These are phyloP conservation scores for Aphidius colemani DNA, from an alignment of 2,888 invertebrate genomes.

Conservation along the genomic window DNA sequence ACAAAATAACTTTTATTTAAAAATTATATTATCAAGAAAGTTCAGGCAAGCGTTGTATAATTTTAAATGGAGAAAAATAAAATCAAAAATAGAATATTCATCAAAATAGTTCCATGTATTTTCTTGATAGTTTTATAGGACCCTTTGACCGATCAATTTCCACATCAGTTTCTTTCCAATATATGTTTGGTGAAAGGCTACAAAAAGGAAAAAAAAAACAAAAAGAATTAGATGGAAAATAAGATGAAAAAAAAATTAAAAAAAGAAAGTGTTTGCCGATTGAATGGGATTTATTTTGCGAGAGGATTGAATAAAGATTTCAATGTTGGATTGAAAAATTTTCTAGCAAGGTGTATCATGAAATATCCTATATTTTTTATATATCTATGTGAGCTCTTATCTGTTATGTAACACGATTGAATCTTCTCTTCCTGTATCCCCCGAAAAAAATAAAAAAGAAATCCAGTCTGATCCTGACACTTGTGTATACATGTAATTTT, in stretches of 20 bases:
- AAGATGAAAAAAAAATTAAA: neutral
- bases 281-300: conserved; percentile 11
- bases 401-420: too few species aligned
- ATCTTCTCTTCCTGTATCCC: too few species aligned
- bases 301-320: conserved; percentile 1
- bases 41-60: too few species aligned
- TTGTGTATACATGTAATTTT: conserved; percentile 4
- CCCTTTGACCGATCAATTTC: neutral
- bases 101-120: too few species aligned
- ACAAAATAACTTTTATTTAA: too few species aligned
- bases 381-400: too few species aligned
- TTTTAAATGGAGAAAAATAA: too few species aligned
- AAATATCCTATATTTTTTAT: too few species aligned
- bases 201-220: neutral
- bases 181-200: neutral
- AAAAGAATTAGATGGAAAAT: neutral
- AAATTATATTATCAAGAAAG: too few species aligned
- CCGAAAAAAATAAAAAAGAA: too few species aligned
- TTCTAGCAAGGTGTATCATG: neutral
- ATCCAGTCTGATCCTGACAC: conserved; percentile 13
- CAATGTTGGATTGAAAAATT: conserved; percentile 4
- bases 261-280: conserved; percentile 13
- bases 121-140: neutral
- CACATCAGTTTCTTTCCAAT: neutral
- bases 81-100: too few species aligned